A percentile compares a stretch with the other conserved stretches of the same genome.
These are phyloP conservation scores for Noctua pronuba DNA, from an alignment of 2,888 invertebrate species.

Conservation along the genomic window DNA sequence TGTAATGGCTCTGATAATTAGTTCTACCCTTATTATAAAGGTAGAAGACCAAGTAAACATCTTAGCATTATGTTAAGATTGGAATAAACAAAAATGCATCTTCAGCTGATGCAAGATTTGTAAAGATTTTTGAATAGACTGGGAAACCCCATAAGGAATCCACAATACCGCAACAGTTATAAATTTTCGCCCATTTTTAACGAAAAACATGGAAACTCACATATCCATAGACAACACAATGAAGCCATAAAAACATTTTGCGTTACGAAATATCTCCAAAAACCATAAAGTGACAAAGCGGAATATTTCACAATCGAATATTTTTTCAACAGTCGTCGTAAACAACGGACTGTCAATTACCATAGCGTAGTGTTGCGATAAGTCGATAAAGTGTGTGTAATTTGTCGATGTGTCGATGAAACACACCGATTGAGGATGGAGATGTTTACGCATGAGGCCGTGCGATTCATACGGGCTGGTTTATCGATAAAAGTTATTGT, in stretches of 20 bases:
- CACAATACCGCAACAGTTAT: neutral
- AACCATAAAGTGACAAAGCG: slow-evolving; percentile 57
- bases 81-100: neutral
- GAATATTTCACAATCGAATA: slow-evolving; percentile 62
- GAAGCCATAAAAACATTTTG: slow-evolving; percentile 35
- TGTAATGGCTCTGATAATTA: neutral
- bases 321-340: slow-evolving; percentile 69
- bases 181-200: neutral
- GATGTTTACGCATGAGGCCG: slow-evolving; percentile 62
- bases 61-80: neutral
- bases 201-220: slow-evolving; percentile 4
- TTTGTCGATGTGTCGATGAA: slow-evolving; percentile 36
- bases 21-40: neutral
- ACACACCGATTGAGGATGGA: slow-evolving; percentile 62
- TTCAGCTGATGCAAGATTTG: neutral
- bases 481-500: slow-evolving; percentile 11
- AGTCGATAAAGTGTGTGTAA: slow-evolving; percentile 46
- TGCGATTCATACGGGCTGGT: slow-evolving; percentile 21
- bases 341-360: slow-evolving; percentile 80
- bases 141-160: neutral
- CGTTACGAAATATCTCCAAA: slow-evolving; percentile 48
- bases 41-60: neutral
- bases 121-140: neutral
- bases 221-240: slow-evolving; percentile 33
- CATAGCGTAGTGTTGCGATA: slow-evolving; percentile 48